These are phyloP conservation scores for Ophioderma brevispina DNA, from an alignment of 35 echinoderm and acorn worm genomes.

Conservation along the genomic window DNA sequence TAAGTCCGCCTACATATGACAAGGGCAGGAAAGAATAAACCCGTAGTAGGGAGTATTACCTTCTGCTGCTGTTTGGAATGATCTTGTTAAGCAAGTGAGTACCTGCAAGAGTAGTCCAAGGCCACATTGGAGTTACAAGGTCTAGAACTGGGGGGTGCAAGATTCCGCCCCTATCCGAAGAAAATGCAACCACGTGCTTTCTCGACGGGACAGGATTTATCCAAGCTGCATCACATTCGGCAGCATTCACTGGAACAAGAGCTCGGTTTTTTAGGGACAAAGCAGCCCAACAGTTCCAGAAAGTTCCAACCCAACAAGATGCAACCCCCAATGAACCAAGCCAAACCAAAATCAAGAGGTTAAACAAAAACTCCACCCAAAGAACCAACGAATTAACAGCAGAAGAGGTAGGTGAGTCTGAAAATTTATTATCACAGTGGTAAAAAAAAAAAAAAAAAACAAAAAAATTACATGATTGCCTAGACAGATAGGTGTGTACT, in stretches of 20 bases:
- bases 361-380: too few relatives aligned
- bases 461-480: too few relatives aligned
- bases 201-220: background rate
- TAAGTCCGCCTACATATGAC: constrained; percentile 4
- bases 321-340: too few relatives aligned
- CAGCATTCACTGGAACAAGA: background rate
- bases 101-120: constrained; percentile 46
- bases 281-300: background rate
- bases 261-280: background rate
- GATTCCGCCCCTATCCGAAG: too few relatives aligned
- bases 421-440: too few relatives aligned
- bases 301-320: background rate
- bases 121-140: constrained; percentile 23
- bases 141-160: background rate
- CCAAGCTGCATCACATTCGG: background rate
- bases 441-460: too few relatives aligned
- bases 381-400: too few relatives aligned
- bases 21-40: background rate
- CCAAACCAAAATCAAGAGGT: too few relatives aligned
- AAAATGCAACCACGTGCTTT: background rate
- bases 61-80: constrained; percentile 45
- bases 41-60: background rate
- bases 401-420: too few relatives aligned
- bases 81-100: constrained; percentile 54
- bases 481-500: too few relatives aligned